Conservation (phyloP, 2,797 vertebrate genomes). For the Sebastes cheni region DNA sequence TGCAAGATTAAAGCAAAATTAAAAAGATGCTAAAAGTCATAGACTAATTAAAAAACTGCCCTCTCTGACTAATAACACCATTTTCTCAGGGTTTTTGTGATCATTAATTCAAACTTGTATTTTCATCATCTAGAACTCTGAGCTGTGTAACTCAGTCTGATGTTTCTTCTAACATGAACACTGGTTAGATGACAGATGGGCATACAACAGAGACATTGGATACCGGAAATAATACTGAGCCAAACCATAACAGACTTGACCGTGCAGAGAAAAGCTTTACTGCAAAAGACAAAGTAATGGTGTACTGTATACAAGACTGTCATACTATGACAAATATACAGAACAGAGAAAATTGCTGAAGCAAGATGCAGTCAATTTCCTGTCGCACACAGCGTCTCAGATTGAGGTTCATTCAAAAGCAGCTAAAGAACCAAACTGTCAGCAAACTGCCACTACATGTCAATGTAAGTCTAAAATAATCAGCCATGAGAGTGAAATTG, state of each 20-base stretch:
- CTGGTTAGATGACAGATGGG: not conserved
- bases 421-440: conserved; percentile 9
- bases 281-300: not conserved
- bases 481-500: not conserved
- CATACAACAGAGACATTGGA: not conserved
- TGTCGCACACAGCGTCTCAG: not conserved
- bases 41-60: not conserved
- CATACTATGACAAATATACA: conserved; percentile 15
- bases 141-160: not conserved
- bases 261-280: not conserved
- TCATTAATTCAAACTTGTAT: not conserved
- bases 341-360: conserved; percentile 23
- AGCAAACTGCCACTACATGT: conserved; percentile 65
- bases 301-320: conserved; percentile 1
- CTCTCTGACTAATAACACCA: not conserved
- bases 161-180: not conserved
- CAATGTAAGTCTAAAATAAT: conserved; percentile 33
- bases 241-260: not conserved
- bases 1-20: not conserved
- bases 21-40: not conserved
- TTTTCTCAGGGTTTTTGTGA: not conserved
- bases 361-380: conserved; percentile 26
- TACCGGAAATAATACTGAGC: not conserved
- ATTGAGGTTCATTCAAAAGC: conserved; percentile 12
- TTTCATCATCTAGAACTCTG: not conserved